Percentiles rank a stretch among this genome's conserved stretches.
Evolutionary conservation across 2,113 vertebrate genomes (phyloP).

Genomic region (Hyperoodon ampullatus): DNA sequence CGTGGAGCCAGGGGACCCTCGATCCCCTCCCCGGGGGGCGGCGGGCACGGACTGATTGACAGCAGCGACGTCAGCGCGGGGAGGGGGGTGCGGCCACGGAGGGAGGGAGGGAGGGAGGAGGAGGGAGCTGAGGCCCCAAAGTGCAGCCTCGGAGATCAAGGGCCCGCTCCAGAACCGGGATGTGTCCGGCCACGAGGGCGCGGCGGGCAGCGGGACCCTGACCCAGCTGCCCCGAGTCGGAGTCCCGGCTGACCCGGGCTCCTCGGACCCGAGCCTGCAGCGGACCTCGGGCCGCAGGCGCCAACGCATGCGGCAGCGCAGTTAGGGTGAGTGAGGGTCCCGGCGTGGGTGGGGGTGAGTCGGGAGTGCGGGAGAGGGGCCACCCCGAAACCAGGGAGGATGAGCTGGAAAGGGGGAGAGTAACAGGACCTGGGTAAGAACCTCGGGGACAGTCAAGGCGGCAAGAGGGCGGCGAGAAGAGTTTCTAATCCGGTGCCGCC

Average conservation of each 20-base stretch:
- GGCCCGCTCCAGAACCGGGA: conserved; percentile 80
- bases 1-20: background rate
- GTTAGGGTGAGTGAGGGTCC: conserved; percentile 74
- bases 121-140: conserved; percentile 84
- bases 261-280: conserved; percentile 50
- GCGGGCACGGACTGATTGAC: conserved; percentile 76
- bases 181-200: conserved; percentile 73
- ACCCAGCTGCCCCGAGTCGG: conserved; percentile 41
- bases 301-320: conserved; percentile 72
- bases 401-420: background rate
- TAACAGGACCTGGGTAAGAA: background rate
- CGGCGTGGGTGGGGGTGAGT: background rate
- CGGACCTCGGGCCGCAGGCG: conserved; percentile 61
- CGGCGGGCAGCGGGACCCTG: conserved; percentile 59
- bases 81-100: conserved; percentile 76
- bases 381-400: background rate
- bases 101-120: conserved; percentile 76
- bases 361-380: background rate
- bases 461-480: background rate
- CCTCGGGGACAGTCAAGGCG: background rate
- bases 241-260: background rate
- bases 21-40: conserved; percentile 66
- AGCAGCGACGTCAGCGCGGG: conserved; percentile 74
- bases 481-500: background rate
- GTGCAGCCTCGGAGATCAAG: conserved; percentile 85